Base-by-base conservation (phyloP, 2,888 invertebrate genomes). In the Drosophila paramelanica region DNA sequence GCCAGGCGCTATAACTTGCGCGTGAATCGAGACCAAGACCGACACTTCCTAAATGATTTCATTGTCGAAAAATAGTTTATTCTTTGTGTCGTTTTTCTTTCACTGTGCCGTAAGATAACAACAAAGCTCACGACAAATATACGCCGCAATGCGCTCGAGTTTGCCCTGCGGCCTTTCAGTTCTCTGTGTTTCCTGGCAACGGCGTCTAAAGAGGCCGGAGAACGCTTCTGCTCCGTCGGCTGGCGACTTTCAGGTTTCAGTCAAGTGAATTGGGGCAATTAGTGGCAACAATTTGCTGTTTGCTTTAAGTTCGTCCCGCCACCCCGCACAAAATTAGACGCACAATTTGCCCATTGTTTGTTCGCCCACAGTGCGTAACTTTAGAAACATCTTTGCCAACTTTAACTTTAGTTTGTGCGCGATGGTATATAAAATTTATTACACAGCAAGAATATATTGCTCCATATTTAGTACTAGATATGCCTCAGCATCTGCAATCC, bases 251-350 rank as follows among this genome's bases (percentile, higher is more conserved):
- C 36, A 33, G 55, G 45, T 62, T 67, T 64, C 51, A 67, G 56
- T 50, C 53, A 58, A 81, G 53, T 82, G 83, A 89, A 89, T 85
- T 79, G 86, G 46, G 67, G 86, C 86, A 85, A 85, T 89, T 85
- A 85, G 88, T 80, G 70, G 81, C 78, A 83, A 79, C 87, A 84
- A 88, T 86, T 84, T 86, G 81, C 77, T 77, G 88, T 89, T 85
- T 85, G 79, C 73, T 74, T 75, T 49, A 85, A 88, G 79, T 85
- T 75, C 55, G 50, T 43, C 60, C 39, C 23, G n/a, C 41, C 42
- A 25, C 25, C 10, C 10, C 10, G 8, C 68, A 10, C 20, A 39
- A 62, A 52, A 55, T 46, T 50, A 64, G 33, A 23, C 45, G 20
- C 46, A 47, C 46, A 59, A 66, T 56, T 74, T 71, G 17, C 7